Conservation (phyloP, 2,797 vertebrate genomes). For the Enteromius trimaculatus region DNA sequence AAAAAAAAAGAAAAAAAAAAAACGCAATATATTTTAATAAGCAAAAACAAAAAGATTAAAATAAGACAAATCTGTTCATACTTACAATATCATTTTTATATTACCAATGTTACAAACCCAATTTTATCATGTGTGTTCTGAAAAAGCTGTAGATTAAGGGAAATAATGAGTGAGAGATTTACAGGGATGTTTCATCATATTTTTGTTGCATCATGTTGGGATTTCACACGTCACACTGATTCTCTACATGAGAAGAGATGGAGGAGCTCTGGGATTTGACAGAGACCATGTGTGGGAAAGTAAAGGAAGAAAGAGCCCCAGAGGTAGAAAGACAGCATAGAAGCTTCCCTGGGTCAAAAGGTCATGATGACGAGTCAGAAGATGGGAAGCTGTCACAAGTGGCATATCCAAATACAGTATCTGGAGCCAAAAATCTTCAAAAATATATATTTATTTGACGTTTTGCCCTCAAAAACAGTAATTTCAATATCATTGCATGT, state of each 20-base stretch:
- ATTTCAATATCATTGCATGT: not conserved
- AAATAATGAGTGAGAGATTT: slow-evolving; percentile 24
- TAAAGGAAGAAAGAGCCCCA: slow-evolving; percentile 10
- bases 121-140: not conserved
- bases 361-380: not conserved
- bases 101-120: not conserved
- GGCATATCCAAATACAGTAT: not conserved
- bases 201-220: slow-evolving; percentile 32
- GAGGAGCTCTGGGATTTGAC: slow-evolving; percentile 25
- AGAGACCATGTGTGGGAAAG: slow-evolving; percentile 19
- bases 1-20: not conserved
- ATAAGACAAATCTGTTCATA: not conserved
- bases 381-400: slow-evolving; percentile 17
- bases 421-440: not conserved
- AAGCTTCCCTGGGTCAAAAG: slow-evolving; percentile 29
- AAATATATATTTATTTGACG: not conserved
- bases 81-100: not conserved
- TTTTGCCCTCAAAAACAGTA: not conserved
- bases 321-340: not conserved
- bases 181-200: slow-evolving; percentile 47
- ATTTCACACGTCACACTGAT: slow-evolving; percentile 25
- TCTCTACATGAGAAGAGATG: slow-evolving; percentile 24
- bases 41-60: not conserved
- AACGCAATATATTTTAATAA: not conserved
- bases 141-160: slow-evolving; percentile 11